These are phyloP conservation scores for Xenus cinereus DNA, from an alignment of 2,113 vertebrate species.

Conservation along the genomic window DNA sequence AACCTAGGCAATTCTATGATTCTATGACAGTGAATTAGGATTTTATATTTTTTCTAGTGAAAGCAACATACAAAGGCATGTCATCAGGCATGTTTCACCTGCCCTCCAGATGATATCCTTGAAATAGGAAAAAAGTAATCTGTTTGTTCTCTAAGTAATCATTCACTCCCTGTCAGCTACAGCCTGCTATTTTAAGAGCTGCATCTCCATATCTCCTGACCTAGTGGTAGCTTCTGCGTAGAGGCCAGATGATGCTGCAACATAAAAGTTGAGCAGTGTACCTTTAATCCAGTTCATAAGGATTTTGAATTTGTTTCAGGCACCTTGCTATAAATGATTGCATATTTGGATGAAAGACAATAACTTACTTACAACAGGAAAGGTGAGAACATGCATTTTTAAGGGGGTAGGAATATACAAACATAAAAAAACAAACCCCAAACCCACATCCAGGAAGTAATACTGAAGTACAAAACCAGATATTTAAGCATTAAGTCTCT, in stretches of 20 bases:
- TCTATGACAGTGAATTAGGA: not conserved
- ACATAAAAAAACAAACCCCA: not conserved
- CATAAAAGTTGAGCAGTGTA: not conserved
- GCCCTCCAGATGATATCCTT: not conserved
- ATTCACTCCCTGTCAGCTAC: not conserved
- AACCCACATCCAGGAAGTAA: slow-evolving; percentile 1
- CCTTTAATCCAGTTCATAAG: slow-evolving; percentile 24
- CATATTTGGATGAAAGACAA: not conserved
- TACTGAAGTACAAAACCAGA: not conserved
- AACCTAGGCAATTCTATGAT: no score
- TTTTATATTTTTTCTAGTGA: not conserved
- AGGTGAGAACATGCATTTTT: not conserved
- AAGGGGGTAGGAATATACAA: not conserved
- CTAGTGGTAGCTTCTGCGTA: not conserved
- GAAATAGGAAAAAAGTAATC: not conserved
- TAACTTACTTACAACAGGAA: not conserved
- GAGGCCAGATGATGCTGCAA: not conserved
- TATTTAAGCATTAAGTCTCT: not conserved
- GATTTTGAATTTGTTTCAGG: not conserved
- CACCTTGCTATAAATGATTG: not conserved
- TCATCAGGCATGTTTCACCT: not conserved
- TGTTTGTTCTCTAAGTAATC: not conserved
- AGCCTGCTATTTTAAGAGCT: slow-evolving; percentile 27
- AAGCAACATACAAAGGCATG: not conserved
- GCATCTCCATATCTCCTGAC: not conserved